Base-by-base conservation (phyloP, 1,140 invertebrate species). In the Adoxophyes honmai region DNA sequence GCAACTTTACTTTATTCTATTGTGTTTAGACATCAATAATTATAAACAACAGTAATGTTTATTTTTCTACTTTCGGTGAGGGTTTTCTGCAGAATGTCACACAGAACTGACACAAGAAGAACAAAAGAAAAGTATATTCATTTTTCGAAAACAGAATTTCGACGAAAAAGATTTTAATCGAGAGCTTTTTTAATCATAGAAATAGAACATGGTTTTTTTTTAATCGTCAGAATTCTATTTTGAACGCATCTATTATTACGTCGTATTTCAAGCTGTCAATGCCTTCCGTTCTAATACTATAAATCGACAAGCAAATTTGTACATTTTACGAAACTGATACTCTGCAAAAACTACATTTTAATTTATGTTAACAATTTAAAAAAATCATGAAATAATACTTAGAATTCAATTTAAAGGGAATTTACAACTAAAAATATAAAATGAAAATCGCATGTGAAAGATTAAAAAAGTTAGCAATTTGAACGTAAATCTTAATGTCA, bases 401-500 rank as follows among this genome's bases (percentile, higher is more conserved):
- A 1, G 5, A 37, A 13, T 6, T 37, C 6, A 37, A 9, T 9
- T 34, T 34, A 5, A 4, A 34, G 33, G 9, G 4, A 34, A 34
- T 34, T 34, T 34, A 34, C 4, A 34, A 34, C 4, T 34, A 34
- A 34, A 34, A 34, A 5, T 36, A 36, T 4, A 36, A 10, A 36
- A 5, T 36, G 9, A 5, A 36, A 36, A 7, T 2, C 34, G 34
- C n/a, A n/a, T n/a, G n/a, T n/a, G n/a, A n/a, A n/a, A n/a, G n/a
- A n/a, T n/a, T n/a, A n/a, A n/a, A n/a, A n/a, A n/a, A n/a, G n/a
- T n/a, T n/a, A n/a, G n/a, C n/a, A n/a, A n/a, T n/a, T n/a, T n/a
- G 39, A 44, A 44, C 15, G 39, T n/a, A 44, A 21, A 48, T 48
- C n/a, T n/a, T n/a, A n/a, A n/a, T n/a, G 42, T 48, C 42, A 48